Evolutionary conservation across 23 tunicate genomes (phyloP).

Genomic region (Trididemnum nubilum): DNA sequence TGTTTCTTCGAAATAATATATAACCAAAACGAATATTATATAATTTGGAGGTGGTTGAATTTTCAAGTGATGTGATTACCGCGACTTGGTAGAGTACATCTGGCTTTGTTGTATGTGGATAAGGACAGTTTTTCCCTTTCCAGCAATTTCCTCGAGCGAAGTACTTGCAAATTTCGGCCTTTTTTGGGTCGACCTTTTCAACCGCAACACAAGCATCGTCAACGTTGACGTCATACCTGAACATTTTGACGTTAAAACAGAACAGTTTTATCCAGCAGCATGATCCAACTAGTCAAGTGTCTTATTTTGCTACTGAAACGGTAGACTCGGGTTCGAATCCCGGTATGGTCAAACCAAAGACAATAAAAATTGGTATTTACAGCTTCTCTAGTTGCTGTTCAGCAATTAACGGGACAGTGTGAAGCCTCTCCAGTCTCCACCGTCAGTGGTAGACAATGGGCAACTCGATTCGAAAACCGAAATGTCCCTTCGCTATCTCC

Average conservation of each 20-base stretch:
- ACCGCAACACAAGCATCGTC: conserved; percentile 72
- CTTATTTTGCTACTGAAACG: background rate
- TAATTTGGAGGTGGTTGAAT: no score
- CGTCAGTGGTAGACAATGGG: no score
- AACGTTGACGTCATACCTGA: conserved; percentile 43
- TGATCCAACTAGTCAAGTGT: background rate
- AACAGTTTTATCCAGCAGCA: background rate
- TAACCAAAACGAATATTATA: no score
- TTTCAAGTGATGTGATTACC: no score
- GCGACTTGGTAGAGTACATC: conserved; percentile 13
- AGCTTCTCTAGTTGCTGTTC: no score
- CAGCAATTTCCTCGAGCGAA: conserved; percentile 62
- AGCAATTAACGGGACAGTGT: no score
- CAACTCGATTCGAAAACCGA: no score
- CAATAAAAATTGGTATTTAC: no score
- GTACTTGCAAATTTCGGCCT: conserved; percentile 40
- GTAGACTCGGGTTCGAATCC: no score
- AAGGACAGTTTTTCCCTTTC: conserved; percentile 53
- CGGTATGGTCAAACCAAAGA: no score
- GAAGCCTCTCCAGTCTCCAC: background rate
- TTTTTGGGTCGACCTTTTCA: conserved; percentile 42
- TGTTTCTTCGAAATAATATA: no score
- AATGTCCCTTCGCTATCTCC: no score
- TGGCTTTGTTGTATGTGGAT: background rate
- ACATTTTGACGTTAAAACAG: background rate